Percentiles rank a stretch among this genome's conserved stretches.
Conservation (phyloP, 1,140 invertebrate species). For the Kradibia gibbosae region DNA sequence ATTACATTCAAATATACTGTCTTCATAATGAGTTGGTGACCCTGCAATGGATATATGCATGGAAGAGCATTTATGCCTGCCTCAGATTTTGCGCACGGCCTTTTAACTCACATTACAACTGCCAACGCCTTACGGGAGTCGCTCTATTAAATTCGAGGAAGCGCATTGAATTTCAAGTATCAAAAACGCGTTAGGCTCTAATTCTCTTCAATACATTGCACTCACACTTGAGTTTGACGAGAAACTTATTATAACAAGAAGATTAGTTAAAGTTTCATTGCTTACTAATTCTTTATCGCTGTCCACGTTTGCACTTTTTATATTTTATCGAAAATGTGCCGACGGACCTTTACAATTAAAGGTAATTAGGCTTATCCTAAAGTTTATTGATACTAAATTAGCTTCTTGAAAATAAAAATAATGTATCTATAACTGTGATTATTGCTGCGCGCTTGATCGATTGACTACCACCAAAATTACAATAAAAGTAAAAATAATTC, state of each 20-base stretch:
- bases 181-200: background rate
- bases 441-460: too few species aligned
- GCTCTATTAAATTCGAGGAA: conserved; percentile 46
- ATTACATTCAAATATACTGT: background rate
- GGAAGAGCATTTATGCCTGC: background rate
- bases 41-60: background rate
- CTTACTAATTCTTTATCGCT: too few species aligned
- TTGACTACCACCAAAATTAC: too few species aligned
- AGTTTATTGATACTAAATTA: too few species aligned
- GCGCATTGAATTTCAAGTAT: background rate
- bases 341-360: too few species aligned
- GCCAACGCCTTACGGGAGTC: background rate
- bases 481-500: too few species aligned
- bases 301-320: too few species aligned
- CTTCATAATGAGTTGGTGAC: background rate
- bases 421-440: too few species aligned
- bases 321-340: too few species aligned
- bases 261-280: too few species aligned
- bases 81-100: conserved; percentile 40
- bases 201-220: background rate
- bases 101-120: conserved; percentile 43
- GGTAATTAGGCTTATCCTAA: too few species aligned
- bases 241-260: background rate
- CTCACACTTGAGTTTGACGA: background rate
- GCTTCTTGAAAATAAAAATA: too few species aligned